These are phyloP conservation scores for Falco novaeseelandiae DNA, from an alignment of 2,797 vertebrate genomes.

Conservation along the genomic window DNA sequence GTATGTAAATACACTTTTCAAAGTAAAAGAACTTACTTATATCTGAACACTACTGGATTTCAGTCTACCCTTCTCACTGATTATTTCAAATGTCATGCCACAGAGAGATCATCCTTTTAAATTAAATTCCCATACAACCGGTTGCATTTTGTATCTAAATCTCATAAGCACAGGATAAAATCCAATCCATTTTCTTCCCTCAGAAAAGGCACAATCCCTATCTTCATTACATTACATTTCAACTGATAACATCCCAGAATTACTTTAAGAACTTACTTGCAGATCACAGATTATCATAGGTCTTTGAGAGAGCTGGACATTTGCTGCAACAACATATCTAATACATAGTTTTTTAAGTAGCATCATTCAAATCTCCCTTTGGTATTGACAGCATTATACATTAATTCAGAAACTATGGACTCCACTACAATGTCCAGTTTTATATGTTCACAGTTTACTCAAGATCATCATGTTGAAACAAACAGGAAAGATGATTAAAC, in stretches of 20 bases:
- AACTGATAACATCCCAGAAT: background rate
- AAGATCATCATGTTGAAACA: background rate
- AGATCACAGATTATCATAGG: background rate
- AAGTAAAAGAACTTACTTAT: background rate
- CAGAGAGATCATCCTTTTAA: background rate
- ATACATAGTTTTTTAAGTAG: background rate
- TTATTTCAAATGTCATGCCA: background rate
- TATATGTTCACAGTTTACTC: background rate
- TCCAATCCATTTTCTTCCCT: background rate
- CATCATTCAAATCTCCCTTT: background rate
- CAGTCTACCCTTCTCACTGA: background rate
- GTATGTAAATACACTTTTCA: background rate
- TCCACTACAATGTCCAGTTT: background rate
- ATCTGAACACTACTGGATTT: background rate
- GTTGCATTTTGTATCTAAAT: background rate
- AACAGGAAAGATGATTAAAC: background rate
- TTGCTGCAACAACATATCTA: background rate
- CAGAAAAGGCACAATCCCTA: background rate
- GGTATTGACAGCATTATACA: background rate
- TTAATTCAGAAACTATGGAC: background rate
- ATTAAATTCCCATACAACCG: background rate
- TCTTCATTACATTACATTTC: background rate
- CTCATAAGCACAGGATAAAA: background rate
- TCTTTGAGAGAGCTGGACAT: background rate
- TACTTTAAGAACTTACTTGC: background rate